Evolutionary conservation across 2,888 invertebrate species (phyloP).

Genomic region (Geophilus truncorum): DNA sequence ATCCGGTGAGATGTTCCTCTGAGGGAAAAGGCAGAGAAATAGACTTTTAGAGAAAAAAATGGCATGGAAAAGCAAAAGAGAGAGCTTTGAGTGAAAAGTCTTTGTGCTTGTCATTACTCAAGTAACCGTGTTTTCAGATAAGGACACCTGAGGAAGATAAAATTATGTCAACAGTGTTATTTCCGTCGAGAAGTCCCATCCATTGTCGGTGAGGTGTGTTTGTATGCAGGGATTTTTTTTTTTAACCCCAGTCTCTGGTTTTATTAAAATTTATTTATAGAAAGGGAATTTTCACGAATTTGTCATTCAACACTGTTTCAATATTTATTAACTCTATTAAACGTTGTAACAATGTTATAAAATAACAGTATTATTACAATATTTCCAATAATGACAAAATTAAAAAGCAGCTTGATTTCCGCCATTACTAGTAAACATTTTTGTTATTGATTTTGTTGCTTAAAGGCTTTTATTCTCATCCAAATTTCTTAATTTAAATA

Average conservation of each 20-base stretch:
- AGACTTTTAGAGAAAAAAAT: neutral
- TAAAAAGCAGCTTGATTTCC: too few relatives aligned
- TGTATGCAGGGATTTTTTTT: neutral
- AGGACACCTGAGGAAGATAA: slow-evolving; percentile 22
- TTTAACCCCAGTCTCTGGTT: neutral
- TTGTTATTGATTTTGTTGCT: too few relatives aligned
- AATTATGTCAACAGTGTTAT: neutral
- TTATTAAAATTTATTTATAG: neutral
- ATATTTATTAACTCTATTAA: too few relatives aligned
- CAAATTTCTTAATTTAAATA: neutral
- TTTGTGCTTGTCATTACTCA: slow-evolving; percentile 15
- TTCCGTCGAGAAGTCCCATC: neutral
- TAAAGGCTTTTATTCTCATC: too few relatives aligned
- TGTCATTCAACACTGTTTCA: neutral
- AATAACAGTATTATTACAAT: too few relatives aligned
- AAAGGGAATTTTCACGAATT: neutral
- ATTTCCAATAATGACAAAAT: too few relatives aligned
- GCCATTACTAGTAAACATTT: too few relatives aligned
- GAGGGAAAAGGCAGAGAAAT: neutral
- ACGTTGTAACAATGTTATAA: too few relatives aligned
- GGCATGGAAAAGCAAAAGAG: neutral
- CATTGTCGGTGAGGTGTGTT: neutral
- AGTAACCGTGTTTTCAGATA: neutral
- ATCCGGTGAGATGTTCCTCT: neutral
- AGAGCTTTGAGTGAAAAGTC: neutral